phyloP scores from a whole-genome alignment of 2,113 vertebrate genomes.

The Brachyistius frenatus region DNA sequence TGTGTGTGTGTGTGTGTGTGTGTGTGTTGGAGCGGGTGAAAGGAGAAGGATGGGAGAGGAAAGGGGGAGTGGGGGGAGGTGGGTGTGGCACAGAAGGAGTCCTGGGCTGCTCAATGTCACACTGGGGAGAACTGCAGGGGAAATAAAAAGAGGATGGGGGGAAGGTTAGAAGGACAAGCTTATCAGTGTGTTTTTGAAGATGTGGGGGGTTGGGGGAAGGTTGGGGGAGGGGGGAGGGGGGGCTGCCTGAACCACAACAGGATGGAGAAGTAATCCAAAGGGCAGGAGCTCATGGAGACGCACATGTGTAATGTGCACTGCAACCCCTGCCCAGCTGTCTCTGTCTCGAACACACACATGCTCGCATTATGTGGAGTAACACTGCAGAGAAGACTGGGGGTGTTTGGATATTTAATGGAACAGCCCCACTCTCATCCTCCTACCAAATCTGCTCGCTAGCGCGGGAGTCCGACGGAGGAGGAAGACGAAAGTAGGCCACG shows the following conservation, averaged over 20 bases:
- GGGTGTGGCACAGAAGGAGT: slow-evolving; percentile 75
- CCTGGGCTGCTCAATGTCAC: slow-evolving; percentile 73
- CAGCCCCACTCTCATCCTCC: slow-evolving; percentile 62
- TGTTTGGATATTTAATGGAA: slow-evolving; percentile 79
- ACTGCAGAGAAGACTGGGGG: slow-evolving; percentile 56
- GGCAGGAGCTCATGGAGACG: slow-evolving; percentile 26
- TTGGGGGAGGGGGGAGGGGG: slow-evolving; percentile 21
- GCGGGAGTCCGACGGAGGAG: slow-evolving; percentile 62
- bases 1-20: not conserved
- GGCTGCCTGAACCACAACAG: slow-evolving; percentile 59
- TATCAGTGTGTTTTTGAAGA: slow-evolving; percentile 70
- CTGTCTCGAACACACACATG: slow-evolving; percentile 29
- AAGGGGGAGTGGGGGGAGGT: slow-evolving; percentile 18
- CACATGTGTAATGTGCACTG: slow-evolving; percentile 10
- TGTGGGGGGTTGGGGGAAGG: slow-evolving; percentile 27
- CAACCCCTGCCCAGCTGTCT: slow-evolving; percentile 4
- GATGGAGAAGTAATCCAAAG: slow-evolving; percentile 53
- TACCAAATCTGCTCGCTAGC: slow-evolving; percentile 71
- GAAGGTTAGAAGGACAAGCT: slow-evolving; percentile 54
- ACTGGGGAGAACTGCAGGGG: slow-evolving; percentile 59
- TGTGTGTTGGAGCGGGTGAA: not conserved
- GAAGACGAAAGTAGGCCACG: slow-evolving; percentile 77
- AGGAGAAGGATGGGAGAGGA: slow-evolving; percentile 17
- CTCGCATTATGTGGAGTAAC: slow-evolving; percentile 55
- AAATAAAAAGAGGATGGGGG: slow-evolving; percentile 54